Conservation (phyloP, 1,140 invertebrate genomes). For the Drepana arcuata region DNA sequence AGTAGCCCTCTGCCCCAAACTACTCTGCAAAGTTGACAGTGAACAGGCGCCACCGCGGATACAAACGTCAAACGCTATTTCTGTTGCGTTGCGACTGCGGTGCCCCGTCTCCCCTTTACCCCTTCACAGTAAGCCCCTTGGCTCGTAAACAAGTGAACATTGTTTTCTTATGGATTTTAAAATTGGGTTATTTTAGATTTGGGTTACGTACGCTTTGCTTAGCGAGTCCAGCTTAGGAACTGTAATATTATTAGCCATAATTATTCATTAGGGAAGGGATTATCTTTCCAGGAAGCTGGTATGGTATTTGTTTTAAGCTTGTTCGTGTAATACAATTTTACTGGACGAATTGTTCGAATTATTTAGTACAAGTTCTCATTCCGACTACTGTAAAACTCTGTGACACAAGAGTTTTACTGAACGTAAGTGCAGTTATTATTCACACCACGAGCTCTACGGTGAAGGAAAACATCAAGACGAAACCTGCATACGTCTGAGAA, state of each 20-base stretch:
- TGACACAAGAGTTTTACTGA: no score
- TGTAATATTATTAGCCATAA: neutral
- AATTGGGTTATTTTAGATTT: conserved; percentile 16
- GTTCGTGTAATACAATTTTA: no score
- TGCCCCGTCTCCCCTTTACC: conserved; percentile 12
- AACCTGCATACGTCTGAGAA: no score
- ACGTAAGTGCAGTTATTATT: no score
- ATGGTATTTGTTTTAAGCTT: no score
- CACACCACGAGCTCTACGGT: no score
- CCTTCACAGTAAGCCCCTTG: no score
- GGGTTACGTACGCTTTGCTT: conserved; percentile 10
- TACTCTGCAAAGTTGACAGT: conserved; percentile 61
- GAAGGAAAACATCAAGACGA: no score
- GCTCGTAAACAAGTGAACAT: conserved; percentile 28
- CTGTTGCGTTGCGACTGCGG: conserved; percentile 55
- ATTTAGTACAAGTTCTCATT: no score
- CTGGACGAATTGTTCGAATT: neutral
- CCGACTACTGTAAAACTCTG: no score
- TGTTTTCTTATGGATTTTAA: conserved; percentile 38
- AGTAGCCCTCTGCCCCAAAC: no score
- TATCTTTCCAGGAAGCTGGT: no score
- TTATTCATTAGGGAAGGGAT: neutral
- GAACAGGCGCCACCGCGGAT: conserved; percentile 67
- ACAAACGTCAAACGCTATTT: conserved; percentile 68
- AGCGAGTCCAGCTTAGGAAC: neutral